These are phyloP conservation scores for Rousettus madagascariensis DNA, from an alignment of 2,797 vertebrate genomes.

Conservation along the genomic window DNA sequence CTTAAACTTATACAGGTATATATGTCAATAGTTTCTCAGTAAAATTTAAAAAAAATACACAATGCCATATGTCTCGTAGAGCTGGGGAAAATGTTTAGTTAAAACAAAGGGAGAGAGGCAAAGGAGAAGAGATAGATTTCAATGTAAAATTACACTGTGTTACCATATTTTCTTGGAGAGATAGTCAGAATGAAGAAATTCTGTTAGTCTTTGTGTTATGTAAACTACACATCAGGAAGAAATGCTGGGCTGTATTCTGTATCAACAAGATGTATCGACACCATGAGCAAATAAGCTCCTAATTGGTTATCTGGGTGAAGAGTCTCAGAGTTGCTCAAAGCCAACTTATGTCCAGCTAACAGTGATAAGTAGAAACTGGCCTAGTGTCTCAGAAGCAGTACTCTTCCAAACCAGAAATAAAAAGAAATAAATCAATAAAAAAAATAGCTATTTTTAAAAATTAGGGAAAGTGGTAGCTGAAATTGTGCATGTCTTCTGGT, in stretches of 20 bases:
- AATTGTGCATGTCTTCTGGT: not conserved
- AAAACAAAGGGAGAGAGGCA: not conserved
- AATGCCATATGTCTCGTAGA: not conserved
- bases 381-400: not conserved
- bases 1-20: not conserved
- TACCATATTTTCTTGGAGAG: not conserved
- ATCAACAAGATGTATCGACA: not conserved
- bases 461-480: not conserved
- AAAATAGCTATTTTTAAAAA: not conserved
- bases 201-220: not conserved
- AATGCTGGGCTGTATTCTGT: not conserved
- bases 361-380: not conserved
- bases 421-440: constrained; percentile 1
- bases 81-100: not conserved
- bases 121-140: not conserved
- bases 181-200: not conserved
- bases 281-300: not conserved
- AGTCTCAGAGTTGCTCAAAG: not conserved
- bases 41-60: not conserved
- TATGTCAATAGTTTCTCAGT: not conserved
- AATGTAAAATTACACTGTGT: not conserved
- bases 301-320: not conserved
- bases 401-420: constrained; percentile 8
- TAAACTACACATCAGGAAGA: not conserved
- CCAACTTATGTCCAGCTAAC: not conserved